phyloP scores from a whole-genome alignment of 2,888 invertebrate species.

The Clanis bilineata region DNA sequence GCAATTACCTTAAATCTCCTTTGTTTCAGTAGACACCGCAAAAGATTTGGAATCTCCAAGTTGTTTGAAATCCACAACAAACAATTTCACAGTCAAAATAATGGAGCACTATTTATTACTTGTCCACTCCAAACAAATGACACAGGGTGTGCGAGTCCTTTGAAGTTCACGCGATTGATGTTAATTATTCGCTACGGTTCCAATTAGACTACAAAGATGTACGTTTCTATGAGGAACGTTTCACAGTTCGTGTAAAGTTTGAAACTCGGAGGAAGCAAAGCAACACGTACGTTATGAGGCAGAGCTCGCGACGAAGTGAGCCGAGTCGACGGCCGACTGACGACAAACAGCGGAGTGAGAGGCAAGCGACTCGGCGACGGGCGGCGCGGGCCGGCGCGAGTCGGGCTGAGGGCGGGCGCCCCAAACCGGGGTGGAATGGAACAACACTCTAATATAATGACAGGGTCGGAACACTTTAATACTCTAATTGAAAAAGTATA shows the following conservation, averaged over 20 bases:
- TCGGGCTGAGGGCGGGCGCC: slow-evolving; percentile 52
- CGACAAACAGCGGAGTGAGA: slow-evolving; percentile 26
- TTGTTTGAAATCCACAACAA: slow-evolving; percentile 44
- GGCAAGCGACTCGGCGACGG: too few relatives aligned
- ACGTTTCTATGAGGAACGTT: slow-evolving; percentile 21
- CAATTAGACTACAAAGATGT: slow-evolving; percentile 36
- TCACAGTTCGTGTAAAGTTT: slow-evolving; percentile 74
- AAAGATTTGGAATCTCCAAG: slow-evolving; percentile 32
- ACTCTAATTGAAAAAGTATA: slow-evolving; percentile 81
- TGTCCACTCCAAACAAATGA: slow-evolving; percentile 53
- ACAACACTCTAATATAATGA: slow-evolving; percentile 82
- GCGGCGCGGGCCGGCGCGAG: slow-evolving; percentile 29
- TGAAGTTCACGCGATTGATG: slow-evolving; percentile 28
- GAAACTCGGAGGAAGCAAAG: slow-evolving; percentile 30
- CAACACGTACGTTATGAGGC: slow-evolving; percentile 46
- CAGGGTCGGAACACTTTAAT: slow-evolving; percentile 81
- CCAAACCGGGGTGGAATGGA: slow-evolving; percentile 69
- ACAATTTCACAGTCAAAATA: slow-evolving; percentile 62
- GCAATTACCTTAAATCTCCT: slow-evolving; percentile 23
- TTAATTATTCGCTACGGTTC: slow-evolving; percentile 40
- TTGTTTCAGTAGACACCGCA: not conserved
- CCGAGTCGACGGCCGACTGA: slow-evolving; percentile 30
- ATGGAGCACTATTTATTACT: slow-evolving; percentile 45
- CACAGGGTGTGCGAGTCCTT: slow-evolving; percentile 46
- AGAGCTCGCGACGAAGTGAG: slow-evolving; percentile 67